Conservation (phyloP, 2,888 invertebrate species). For the Operophtera brumata region DNA sequence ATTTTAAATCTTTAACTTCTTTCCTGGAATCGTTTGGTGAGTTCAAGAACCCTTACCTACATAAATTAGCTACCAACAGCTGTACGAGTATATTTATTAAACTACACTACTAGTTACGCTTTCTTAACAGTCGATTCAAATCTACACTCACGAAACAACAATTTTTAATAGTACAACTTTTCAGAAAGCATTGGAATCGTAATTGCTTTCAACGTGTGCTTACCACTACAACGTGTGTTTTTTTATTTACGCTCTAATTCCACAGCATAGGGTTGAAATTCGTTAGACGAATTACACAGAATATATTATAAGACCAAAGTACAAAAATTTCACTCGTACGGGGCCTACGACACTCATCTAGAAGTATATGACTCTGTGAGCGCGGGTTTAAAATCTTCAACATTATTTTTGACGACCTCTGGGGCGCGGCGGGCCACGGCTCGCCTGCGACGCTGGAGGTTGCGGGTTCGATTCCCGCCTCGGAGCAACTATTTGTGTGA, state of each 20-base stretch:
- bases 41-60: background rate
- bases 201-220: constrained; percentile 16
- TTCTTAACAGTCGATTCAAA: constrained; percentile 14
- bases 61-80: background rate
- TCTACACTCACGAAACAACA: constrained; percentile 12
- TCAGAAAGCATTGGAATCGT: constrained; percentile 12
- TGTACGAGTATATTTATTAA: background rate
- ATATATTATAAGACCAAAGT: background rate
- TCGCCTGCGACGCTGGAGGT: too few relatives aligned
- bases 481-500: too few relatives aligned
- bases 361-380: too few relatives aligned
- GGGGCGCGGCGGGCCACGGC: too few relatives aligned
- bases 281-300: constrained; percentile 10
- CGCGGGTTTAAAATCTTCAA: too few relatives aligned
- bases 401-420: too few relatives aligned
- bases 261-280: constrained; percentile 23
- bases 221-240: too few relatives aligned
- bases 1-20: too few relatives aligned
- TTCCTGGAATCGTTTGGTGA: background rate
- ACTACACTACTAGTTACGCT: background rate
- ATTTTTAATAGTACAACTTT: constrained; percentile 17
- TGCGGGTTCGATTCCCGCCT: too few relatives aligned
- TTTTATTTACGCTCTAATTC: constrained; percentile 22
- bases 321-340: background rate
- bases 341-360: too few relatives aligned